These are phyloP conservation scores for Rhadinocentrus ornatus DNA, from an alignment of 2,797 vertebrate species.

Conservation along the genomic window DNA sequence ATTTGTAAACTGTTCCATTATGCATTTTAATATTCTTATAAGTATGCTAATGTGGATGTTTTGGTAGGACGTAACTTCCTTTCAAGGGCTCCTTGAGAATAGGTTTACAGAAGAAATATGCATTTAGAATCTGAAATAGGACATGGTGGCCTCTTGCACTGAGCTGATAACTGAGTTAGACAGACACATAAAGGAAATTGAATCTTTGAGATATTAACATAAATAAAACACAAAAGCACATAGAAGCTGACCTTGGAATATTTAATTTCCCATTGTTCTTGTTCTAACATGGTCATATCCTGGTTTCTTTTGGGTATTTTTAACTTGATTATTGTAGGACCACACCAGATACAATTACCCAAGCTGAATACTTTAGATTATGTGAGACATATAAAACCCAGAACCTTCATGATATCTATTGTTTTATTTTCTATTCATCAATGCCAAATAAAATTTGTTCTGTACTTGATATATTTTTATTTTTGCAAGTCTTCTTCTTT, in stretches of 20 bases:
- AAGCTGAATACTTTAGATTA: no score
- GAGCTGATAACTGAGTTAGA: not conserved
- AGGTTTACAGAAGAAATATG: slow-evolving; percentile 44
- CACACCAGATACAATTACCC: no score
- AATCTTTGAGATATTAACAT: not conserved
- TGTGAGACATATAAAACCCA: not conserved
- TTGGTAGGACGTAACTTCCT: slow-evolving; percentile 36
- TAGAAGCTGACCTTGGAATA: not conserved
- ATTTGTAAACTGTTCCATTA: slow-evolving; percentile 22
- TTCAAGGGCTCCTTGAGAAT: slow-evolving; percentile 57
- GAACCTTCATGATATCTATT: not conserved
- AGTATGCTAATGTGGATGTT: slow-evolving; percentile 58
- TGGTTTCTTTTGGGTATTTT: no score
- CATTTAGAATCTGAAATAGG: slow-evolving; percentile 33
- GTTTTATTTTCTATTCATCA: no score
- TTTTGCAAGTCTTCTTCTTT: no score
- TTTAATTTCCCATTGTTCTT: not conserved
- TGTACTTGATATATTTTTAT: no score
- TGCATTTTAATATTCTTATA: slow-evolving; percentile 44
- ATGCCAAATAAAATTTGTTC: not conserved
- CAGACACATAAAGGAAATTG: no score
- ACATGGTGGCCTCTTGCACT: slow-evolving; percentile 31
- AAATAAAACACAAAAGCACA: slow-evolving; percentile 3
- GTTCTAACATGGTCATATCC: not conserved
- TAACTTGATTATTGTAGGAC: no score